Base-by-base conservation (phyloP, 2,888 invertebrate species). In the Thelaira solivaga region DNA sequence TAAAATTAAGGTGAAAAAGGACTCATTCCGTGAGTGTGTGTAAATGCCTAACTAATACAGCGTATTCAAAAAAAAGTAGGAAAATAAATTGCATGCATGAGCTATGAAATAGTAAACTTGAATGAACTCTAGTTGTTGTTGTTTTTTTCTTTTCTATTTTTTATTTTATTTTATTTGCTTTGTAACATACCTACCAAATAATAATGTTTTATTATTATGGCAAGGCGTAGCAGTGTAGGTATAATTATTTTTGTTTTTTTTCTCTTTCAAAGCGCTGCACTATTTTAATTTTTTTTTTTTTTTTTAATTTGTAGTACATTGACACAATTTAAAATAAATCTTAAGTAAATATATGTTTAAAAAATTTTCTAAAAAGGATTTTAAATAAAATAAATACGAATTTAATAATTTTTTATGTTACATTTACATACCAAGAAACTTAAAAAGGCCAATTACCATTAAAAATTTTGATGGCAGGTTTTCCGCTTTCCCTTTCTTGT, bases 71-170 rank as follows among this genome's bases (percentile, higher is more conserved):
- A 71, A n/a, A n/a, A n/a, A n/a, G n/a, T n/a, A n/a, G n/a, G n/a
- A n/a, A n/a, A 53, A 36, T 69, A 57, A 49, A 69, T 69, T 61
- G 59, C 59, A 69, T 51, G 51, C 69, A 49, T 65, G 57, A 65
- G 59, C 49, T 68, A 68, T 67, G 67, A 67, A 61, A 67, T 61
- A 36, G 59, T 74, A 74, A 74, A 74, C 74, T 67, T 74, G 74
- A 67, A 74, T 74, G 74, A 74, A 67, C 74, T 74, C 26, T 59
- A 20, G 41, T 34, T 43, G 7, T 57, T 57, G n/a, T n/a, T n/a
- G n/a, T n/a, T 5, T 1, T 16, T 36, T 36, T 13, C n/a, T 4
- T 45, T 22, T 22, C 5, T 5, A 6, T 22, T 45, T 2, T 22
- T 2, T 31, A 10, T 24, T 49, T 8, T 31, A 1, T 51, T 18